Base-by-base conservation (phyloP, 2,797 vertebrate species). In the Bradypodion ventrale region DNA sequence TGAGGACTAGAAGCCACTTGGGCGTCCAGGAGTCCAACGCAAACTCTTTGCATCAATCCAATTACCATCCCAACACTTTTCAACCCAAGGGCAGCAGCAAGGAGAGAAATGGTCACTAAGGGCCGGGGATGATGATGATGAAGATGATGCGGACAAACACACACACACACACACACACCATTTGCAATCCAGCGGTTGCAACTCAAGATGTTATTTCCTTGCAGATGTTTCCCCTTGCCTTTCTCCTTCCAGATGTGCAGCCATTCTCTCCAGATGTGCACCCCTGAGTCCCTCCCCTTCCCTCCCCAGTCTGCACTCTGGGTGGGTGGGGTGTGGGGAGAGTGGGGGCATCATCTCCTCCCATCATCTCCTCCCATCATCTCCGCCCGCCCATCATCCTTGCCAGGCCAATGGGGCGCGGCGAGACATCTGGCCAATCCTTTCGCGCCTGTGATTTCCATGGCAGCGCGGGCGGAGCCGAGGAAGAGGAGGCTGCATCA, bases 401-500 rank as follows among this genome's bases (percentile, higher is more conserved):
- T 1, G 59, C 2, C 1, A 0, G 40, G 73, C 95, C 87, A 96
- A 95, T 90, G 89, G 73, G 78, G 52, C 35, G 27, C 29, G 69
- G 81, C 91, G 92, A 95, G 87, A 94, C 93, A 93, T 91, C 80
- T n/a, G 89, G 82, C 95, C 95, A 95, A 94, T 95, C 86, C 87
- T 77, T 69, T 92, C 78, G 74, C 59, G 75, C 78, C 68, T 94
- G 83, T 91, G 92, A 95, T 91, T 89, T 83, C 88, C 82, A 83
- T 84, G 89, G 92, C 90, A 1, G 77, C 2, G 32, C 65, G 73
- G 69, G 44, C 29, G 21, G 85, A n/a, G n/a, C n/a, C 1, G 63
- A 59, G 77, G 4, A 86, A 90, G 82, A 94, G 25, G 40, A 7
- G 29, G 15, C 15, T 21, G 49, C 16, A 92, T 69, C 80, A 85